Base-by-base conservation (phyloP, 2,888 invertebrate genomes). In the Spodoptera littoralis region DNA sequence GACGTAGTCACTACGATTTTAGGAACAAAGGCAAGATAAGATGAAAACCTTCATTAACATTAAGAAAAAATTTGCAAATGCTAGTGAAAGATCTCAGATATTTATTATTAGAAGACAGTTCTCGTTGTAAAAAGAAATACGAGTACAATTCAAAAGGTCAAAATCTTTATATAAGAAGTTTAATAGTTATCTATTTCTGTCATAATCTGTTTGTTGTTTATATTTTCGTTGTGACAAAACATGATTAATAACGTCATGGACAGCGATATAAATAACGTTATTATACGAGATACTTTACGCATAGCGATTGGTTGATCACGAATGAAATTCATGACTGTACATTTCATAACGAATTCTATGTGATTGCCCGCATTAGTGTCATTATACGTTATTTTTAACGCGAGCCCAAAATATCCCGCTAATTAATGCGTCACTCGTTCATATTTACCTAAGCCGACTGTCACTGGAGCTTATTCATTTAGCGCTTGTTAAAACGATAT, bases 371-470 rank as follows among this genome's bases (percentile, higher is more conserved):
- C 58, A 56, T 67, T 59, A 43, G 60, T 69, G 55, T 64, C 55
- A 53, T 67, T 76, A 65, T 48, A 51, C 22, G 65, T 60, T 73
- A 72, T 72, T 73, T 70, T 65, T 64, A 75, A 45, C 55, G 24
- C 36, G 36, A 11, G 54, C 50, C 50, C 13, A 46, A 76, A 79
- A 73, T 73, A 79, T 54, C 56, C 2, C 46, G 69, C 67, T 79
- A 73, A 73, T 75, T 73, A 69, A 46, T 51, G 12, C 64, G 60
- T 70, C 79, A 78, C 66, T 49, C 65, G 50, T 50, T 55, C 48
- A 53, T 59, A 65, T 72, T 64, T 62, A 64, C 57, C 42, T 58
- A 53, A 64, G 49, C 41, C n/a, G 56, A 56, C 60, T 60, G 59
- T 60, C 49, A 63, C 36, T 59, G 53, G 46, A 55, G 45, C 36